Percentiles rank a stretch among this genome's conserved stretches.
phyloP scores from a whole-genome alignment of 2,797 vertebrate species.

The Xenopus petersii region DNA sequence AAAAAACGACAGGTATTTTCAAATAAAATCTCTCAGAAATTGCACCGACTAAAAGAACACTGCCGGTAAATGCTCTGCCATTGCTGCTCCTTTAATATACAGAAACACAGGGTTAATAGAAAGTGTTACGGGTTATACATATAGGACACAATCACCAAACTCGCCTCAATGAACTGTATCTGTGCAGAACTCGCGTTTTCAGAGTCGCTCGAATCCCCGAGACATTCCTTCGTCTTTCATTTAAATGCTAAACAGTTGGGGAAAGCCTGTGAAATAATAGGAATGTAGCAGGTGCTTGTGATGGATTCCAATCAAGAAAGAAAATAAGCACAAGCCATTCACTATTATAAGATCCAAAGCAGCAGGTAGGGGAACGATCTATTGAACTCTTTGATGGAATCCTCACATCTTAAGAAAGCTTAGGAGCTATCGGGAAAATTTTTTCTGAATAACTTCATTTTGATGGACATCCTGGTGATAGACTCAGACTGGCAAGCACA shows the following conservation, averaged over 20 bases:
- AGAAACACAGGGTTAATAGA: no score
- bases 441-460: no score
- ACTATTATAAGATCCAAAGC: constrained; percentile 29
- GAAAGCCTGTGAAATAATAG: neutral
- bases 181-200: neutral
- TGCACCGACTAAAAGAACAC: no score
- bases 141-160: no score
- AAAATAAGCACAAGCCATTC: constrained; percentile 28
- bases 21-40: no score
- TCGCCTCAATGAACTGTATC: neutral
- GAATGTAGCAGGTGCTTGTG: constrained; percentile 26
- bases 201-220: neutral
- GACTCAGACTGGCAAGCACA: no score
- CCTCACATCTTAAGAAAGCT: constrained; percentile 14
- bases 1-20: no score
- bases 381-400: neutral
- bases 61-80: no score
- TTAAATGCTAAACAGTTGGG: constrained; percentile 38
- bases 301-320: constrained; percentile 29
- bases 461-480: no score
- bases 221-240: constrained; percentile 12
- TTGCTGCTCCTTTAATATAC: no score
- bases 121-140: no score
- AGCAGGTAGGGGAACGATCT: neutral
- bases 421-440: constrained; percentile 1